These are phyloP conservation scores for Ardeotis arabs DNA, from an alignment of 2,113 vertebrate genomes.

Conservation along the genomic window DNA sequence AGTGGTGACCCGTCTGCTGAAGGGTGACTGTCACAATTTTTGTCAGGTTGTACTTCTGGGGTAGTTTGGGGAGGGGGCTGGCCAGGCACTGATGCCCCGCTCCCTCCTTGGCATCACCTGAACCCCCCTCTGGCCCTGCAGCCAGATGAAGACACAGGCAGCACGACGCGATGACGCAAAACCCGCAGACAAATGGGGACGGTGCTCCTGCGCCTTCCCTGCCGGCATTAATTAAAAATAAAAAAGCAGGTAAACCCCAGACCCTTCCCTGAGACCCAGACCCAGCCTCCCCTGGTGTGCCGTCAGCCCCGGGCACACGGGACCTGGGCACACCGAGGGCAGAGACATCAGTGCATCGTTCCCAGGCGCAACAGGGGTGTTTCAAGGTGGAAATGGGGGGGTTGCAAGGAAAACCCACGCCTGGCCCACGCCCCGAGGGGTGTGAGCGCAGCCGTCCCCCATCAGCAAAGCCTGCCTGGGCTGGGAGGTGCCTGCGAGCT, in stretches of 20 bases:
- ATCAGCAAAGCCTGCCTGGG: not conserved
- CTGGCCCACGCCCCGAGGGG: rapidly evolving
- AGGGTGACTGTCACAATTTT: not conserved
- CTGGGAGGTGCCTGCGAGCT: not conserved
- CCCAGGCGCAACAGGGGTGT: not conserved
- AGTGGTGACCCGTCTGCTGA: not conserved
- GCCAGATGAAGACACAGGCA: not conserved
- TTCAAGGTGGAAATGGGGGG: not conserved
- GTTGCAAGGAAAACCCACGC: not conserved
- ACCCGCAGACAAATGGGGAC: rapidly evolving
- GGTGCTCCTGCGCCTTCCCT: not conserved
- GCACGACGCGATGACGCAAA: rapidly evolving
- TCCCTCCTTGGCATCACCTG: not conserved
- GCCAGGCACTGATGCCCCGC: rapidly evolving
- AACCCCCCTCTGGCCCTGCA: not conserved
- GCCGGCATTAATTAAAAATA: rapidly evolving
- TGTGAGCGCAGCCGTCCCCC: not conserved
- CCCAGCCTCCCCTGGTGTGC: not conserved
- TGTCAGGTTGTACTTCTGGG: not conserved
- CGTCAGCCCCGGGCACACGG: rapidly evolving
- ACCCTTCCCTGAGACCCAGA: rapidly evolving
- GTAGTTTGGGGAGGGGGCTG: not conserved
- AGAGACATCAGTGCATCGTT: rapidly evolving
- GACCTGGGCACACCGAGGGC: not conserved
- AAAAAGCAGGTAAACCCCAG: not conserved